Evolutionary conservation across 2,797 vertebrate genomes (phyloP), one percentile per base, ranked within the genome.

Genomic region (Clarias pachynema): DNA sequence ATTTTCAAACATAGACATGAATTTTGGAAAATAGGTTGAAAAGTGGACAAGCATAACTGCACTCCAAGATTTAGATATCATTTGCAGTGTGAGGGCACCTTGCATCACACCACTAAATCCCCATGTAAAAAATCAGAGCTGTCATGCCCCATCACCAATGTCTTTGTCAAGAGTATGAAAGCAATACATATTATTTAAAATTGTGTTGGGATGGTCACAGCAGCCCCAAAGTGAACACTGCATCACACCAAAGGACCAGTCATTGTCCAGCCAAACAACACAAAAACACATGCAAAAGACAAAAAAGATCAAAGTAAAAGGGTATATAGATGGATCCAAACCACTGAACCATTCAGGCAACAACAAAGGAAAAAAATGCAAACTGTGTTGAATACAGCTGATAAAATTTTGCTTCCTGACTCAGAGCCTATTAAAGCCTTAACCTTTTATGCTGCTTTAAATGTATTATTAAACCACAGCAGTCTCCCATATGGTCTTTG

Each of bases 21-120:
- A 79, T 78, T 79, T 66, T 62, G 34, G 8, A 63, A 69, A 77
- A 75, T 49, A 83, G 65, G 49, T 53, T 63, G 72, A 79, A 86
- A 83, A 73, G 57, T 83, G 62, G 59, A 84, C 78, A 86, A 74
- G 74, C 81, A 69, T 73, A 81, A 66, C 73, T 88, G 66, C 84
- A 73, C 73, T 86, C 72, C 40, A 86, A 56, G 26, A 40, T 84
- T 81, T 73, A 78, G 62, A 89, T 79, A 81, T 79, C 53, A 84
- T 59, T 63, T 92, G 93, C 91, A 93, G 94, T 95, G 95, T 95
- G 94, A 95, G 94, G 91, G 88, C 91, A 92, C 91, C 89, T 87
- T 85, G 90, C 96, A 96, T 97, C 97, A 97, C 97, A 97, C 97
- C 97, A 97, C 95, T 95, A 92, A 96, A 96, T 95, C 95, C 92